phyloP scores from a whole-genome alignment of 2,888 invertebrate genomes.

The Tridacna crocea region DNA sequence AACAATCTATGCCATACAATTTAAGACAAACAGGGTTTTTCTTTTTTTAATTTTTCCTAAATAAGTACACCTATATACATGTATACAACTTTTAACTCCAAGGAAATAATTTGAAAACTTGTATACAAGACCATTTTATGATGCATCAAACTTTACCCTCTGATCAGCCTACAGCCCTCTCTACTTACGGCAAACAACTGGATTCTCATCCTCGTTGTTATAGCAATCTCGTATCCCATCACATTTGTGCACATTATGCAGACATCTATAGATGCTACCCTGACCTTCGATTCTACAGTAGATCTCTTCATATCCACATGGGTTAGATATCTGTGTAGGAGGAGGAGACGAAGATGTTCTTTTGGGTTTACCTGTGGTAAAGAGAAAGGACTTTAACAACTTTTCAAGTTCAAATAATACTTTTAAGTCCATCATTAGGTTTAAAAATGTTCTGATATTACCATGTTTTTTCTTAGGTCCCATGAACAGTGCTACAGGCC shows the following conservation, averaged over 20 bases:
- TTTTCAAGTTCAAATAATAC: not conserved
- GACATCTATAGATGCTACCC: constrained; percentile 50
- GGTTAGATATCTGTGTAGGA: constrained; percentile 7
- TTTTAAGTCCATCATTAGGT: not conserved
- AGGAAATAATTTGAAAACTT: too few species aligned
- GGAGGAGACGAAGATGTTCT: too few species aligned
- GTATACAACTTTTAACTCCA: too few species aligned
- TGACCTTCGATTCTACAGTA: constrained; percentile 44
- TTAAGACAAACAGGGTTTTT: too few species aligned
- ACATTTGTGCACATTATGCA: constrained; percentile 64
- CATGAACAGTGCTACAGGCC: not conserved
- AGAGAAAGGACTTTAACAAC: not conserved
- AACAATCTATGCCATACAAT: too few species aligned
- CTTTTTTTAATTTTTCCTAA: too few species aligned
- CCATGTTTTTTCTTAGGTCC: too few species aligned
- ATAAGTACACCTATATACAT: too few species aligned
- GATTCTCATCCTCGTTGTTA: constrained; percentile 66
- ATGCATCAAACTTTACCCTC: too few species aligned
- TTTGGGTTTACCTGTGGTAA: constrained; percentile 13
- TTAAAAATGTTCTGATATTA: too few species aligned
- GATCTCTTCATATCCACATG: constrained; percentile 54
- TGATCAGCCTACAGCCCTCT: too few species aligned
- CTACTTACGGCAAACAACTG: constrained; percentile 56
- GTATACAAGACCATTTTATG: too few species aligned
- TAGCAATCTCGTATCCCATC: constrained; percentile 68